Evolutionary conservation across 2,888 invertebrate species (phyloP), one percentile per base, ranked within the genome.

Genomic region (Pollenia griseotomentosa): DNA sequence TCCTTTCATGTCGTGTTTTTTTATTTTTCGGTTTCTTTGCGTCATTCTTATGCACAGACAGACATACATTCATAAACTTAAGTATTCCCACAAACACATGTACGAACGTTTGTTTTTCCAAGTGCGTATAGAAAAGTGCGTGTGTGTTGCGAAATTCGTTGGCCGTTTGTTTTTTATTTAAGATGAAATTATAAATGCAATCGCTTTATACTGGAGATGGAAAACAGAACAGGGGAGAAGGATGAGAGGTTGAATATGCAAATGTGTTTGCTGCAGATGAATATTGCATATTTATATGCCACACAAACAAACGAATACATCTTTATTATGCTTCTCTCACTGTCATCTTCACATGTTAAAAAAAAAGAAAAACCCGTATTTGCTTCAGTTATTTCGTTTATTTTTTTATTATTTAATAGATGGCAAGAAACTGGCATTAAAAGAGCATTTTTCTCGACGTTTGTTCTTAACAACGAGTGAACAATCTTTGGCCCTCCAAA

Each of bases 121-220:
- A 46, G 44, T 42, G 74, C 51, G 66, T 66, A n/a, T 51, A 65
- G 16, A 48, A 2, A 19, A 1, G 44, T 78, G 48, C n/a, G 68
- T 57, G 23, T 63, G 23, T 63, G 57, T 46, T 33, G 44, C 19
- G 16, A 16, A 73, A 46, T 61, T 66, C 53, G 46, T 68, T 73
- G 79, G 59, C 19, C 73, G 73, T 79, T 73, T 66, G 19, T 80
- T 83, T 23, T 14, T n/a, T 74, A n/a, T 80, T 63, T 46, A 81
- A 84, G 77, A 81, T 78, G 73, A 73, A 78, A 86, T 86, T 83
- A 86, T 79, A 86, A 83, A 86, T 86, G 83, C 86, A 78, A 73
- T 66, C 23, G 61, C 51, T 75, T 42, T 51, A 19, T 1, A n/a
- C 33, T 33, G 6, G 6, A 6, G 33, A 1, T 6, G 33, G 33